Percentiles rank a stretch among this genome's conserved stretches.
phyloP scores from a whole-genome alignment of 2,888 invertebrate genomes.

The Drosophila dives region DNA sequence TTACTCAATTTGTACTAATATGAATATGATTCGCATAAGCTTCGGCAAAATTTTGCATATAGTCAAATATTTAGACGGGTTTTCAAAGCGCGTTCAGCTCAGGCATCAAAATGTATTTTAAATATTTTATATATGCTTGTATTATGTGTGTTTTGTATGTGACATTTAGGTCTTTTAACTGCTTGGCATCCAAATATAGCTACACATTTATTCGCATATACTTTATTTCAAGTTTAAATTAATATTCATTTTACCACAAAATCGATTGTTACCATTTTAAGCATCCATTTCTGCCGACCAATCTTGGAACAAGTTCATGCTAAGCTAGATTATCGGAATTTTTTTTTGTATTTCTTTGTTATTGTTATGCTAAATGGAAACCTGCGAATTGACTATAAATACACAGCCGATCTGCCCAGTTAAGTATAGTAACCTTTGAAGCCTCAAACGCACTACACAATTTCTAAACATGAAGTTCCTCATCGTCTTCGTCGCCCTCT shows the following conservation, averaged over 20 bases:
- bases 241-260: constrained; percentile 37
- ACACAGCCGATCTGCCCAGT: constrained; percentile 17
- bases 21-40: background rate
- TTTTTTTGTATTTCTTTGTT: constrained; percentile 13
- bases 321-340: constrained; percentile 42
- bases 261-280: constrained; percentile 20
- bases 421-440: constrained; percentile 53
- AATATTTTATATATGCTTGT: background rate
- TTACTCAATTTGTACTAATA: background rate
- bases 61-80: constrained; percentile 2
- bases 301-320: constrained; percentile 1
- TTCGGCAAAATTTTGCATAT: constrained; percentile 6
- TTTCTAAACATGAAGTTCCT: constrained; percentile 73
- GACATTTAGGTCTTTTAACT: background rate
- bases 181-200: constrained; percentile 12
- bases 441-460: constrained; percentile 46
- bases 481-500: constrained; percentile 75
- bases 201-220: constrained; percentile 2
- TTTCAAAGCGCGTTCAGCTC: background rate
- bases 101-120: background rate
- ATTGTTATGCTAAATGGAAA: constrained; percentile 25
- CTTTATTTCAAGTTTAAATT: constrained; percentile 38
- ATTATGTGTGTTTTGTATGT: constrained; percentile 4
- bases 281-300: constrained; percentile 25
- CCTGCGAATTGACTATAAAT: constrained; percentile 34